Base-by-base conservation (phyloP, 2,113 vertebrate species). In the Megaceryle torquata region DNA sequence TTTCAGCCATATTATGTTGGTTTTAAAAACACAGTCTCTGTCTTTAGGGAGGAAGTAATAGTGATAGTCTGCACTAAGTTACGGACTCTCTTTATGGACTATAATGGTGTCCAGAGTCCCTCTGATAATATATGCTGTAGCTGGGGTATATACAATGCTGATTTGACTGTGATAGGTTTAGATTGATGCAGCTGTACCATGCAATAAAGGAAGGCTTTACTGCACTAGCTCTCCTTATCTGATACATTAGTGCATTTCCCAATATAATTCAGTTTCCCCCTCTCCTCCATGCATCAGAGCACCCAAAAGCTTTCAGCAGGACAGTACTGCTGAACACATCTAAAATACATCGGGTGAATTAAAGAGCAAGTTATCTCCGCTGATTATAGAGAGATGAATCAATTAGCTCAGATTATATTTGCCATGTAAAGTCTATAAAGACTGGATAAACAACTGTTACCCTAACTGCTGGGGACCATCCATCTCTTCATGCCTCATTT, bases 101-200 rank as follows among this genome's bases (percentile, higher is more conserved):
- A 33, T 60, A 60, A 12, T 39, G 18, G 33, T 91, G 43, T 44
- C 44, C 57, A 26, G 15, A 71, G 48, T 35, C 9, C 13, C 44
- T 65, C 54, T 79, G 70, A 70, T 37, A 48, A 37, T 65, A 48
- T 22, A 8, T 48, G 11, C 37, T 82, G 35, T 33, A 44, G 71
- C 31, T 72, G 64, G 17, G 41, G 5, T 69, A 8, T 9, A 8
- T 48, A 3, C 0, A 0, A 44, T 35, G 48, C 41, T 44, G 60
- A 57, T 86, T 44, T 70, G 44, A 35, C 44, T 48, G 41, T 4
- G 20, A 0, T 3, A 57, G 35, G 18, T 70, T 44, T 91, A 80
- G 28, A 20, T 26, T 83, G 72, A 51, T 67, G 50, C 33, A 70
- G 21, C n/a, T 70, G 26, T 53, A 25, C 24, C 3, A 3, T 53